phyloP scores from a whole-genome alignment of 1,140 invertebrate species.

The Temnothorax curvispinosus region DNA sequence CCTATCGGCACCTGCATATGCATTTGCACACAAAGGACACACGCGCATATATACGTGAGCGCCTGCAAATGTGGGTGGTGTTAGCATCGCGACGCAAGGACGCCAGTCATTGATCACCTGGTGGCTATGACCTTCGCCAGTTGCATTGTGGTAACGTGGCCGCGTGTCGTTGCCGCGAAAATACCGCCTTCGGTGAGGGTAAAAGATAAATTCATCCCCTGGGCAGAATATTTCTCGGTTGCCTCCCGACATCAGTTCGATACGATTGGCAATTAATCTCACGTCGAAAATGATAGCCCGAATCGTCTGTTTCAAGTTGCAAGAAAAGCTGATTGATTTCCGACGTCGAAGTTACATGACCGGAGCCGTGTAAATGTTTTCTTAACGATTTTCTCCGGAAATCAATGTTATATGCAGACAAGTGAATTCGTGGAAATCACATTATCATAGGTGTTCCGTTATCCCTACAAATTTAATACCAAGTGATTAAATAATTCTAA shows the following conservation, averaged over 20 bases:
- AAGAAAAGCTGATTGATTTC: conserved; percentile 28
- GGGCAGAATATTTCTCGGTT: not conserved
- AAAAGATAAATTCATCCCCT: not conserved
- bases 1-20: not conserved
- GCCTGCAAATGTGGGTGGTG: not conserved
- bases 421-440: not conserved
- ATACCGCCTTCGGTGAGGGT: not conserved
- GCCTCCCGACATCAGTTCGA: not conserved
- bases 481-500: not conserved
- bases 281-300: not conserved
- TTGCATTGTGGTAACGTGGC: conserved; percentile 25
- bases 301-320: not conserved
- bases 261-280: conserved; percentile 23
- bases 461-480: not conserved
- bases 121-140: conserved; percentile 65
- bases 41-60: not conserved
- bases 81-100: conserved; percentile 69
- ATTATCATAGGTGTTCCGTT: not conserved
- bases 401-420: not conserved
- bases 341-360: not conserved
- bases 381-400: not conserved
- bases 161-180: not conserved
- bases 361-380: not conserved
- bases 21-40: not conserved
- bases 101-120: conserved; percentile 75